These are phyloP conservation scores for Lasioglossum malachurum DNA, from an alignment of 2,888 invertebrate species.

Conservation along the genomic window DNA sequence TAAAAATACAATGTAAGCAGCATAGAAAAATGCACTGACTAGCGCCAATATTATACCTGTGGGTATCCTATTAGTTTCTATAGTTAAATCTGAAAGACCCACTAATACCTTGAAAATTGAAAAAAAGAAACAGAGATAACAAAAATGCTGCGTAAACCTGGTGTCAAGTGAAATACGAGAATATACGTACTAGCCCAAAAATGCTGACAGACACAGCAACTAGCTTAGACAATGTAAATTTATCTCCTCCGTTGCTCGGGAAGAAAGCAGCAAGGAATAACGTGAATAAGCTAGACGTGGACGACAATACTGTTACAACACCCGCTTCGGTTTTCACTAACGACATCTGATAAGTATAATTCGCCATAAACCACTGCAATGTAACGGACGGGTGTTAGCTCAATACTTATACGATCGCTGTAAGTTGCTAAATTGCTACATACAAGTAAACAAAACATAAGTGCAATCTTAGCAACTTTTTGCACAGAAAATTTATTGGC, in stretches of 20 bases:
- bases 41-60: constrained; percentile 93
- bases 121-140: constrained; percentile 48
- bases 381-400: constrained; percentile 47
- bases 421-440: constrained; percentile 76
- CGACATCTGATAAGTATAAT: constrained; percentile 96
- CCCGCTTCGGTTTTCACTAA: constrained; percentile 93
- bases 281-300: constrained; percentile 95
- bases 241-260: constrained; percentile 93
- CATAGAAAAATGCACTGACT: constrained; percentile 95
- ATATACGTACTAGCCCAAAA: constrained; percentile 90
- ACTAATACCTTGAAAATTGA: constrained; percentile 88
- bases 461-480: constrained; percentile 93
- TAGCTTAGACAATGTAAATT: constrained; percentile 94
- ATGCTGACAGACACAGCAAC: constrained; percentile 92
- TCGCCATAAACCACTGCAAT: constrained; percentile 96
- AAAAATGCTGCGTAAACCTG: background rate
- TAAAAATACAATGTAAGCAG: constrained; percentile 95
- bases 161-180: background rate
- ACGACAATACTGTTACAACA: constrained; percentile 95
- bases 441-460: constrained; percentile 94
- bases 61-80: constrained; percentile 89
- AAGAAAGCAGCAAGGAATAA: constrained; percentile 94
- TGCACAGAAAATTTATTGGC: constrained; percentile 91
- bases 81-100: constrained; percentile 89
- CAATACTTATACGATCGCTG: background rate